Evolutionary conservation across 1,140 invertebrate species (phyloP).

Genomic region (Drosophila melanica): DNA sequence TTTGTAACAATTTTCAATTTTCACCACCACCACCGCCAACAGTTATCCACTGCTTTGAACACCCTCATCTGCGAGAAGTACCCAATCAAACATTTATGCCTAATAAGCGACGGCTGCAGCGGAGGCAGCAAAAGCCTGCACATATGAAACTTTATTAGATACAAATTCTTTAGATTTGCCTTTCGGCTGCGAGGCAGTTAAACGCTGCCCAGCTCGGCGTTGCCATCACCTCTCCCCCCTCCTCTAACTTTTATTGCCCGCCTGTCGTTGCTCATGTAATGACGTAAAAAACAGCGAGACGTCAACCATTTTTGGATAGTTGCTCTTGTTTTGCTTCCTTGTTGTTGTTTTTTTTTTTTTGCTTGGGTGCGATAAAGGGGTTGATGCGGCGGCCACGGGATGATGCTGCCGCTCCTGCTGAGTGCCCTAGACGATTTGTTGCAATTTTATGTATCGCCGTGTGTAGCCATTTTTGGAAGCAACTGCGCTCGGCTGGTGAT

Average conservation of each 20-base stretch:
- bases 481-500: conserved; percentile 50
- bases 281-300: conserved; percentile 47
- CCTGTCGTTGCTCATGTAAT: conserved; percentile 39
- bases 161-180: conserved; percentile 65
- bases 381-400: conserved; percentile 46
- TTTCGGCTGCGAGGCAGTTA: conserved; percentile 27
- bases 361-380: conserved; percentile 42
- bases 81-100: conserved; percentile 70
- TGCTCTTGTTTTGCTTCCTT: conserved; percentile 71
- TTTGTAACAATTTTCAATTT: conserved; percentile 55
- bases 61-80: conserved; percentile 66
- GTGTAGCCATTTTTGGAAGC: conserved; percentile 71
- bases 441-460: conserved; percentile 57
- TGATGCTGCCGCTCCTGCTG: conserved; percentile 31
- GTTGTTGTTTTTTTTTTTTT: conserved; percentile 6
- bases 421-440: conserved; percentile 63
- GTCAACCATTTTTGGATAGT: conserved; percentile 72
- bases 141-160: conserved; percentile 81
- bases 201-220: conserved; percentile 16
- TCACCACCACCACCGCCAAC: conserved; percentile 24
- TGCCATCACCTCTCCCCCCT: background rate
- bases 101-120: conserved; percentile 55
- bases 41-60: conserved; percentile 34
- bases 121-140: conserved; percentile 11
- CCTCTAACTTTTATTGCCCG: too few species aligned